Percentiles rank a stretch among this genome's conserved stretches.
phyloP scores from a whole-genome alignment of 2,888 invertebrate genomes.

The Pandemis cinnamomeana region DNA sequence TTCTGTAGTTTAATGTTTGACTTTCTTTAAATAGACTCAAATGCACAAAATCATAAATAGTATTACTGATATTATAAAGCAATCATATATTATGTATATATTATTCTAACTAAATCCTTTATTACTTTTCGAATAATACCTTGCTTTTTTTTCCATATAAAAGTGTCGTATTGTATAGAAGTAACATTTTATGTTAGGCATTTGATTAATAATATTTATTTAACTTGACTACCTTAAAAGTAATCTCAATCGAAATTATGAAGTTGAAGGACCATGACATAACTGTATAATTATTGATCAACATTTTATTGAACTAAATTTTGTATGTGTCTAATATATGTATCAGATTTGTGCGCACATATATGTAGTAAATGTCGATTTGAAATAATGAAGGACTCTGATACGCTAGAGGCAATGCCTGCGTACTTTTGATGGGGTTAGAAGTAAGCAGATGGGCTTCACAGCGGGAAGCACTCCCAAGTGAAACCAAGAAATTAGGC shows the following conservation, averaged over 20 bases:
- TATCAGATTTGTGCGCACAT: constrained; percentile 58
- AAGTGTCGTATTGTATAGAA: constrained; percentile 39
- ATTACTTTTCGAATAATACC: constrained; percentile 22
- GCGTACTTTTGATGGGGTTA: constrained; percentile 35
- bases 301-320: constrained; percentile 76
- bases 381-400: constrained; percentile 32
- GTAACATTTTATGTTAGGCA: constrained; percentile 39
- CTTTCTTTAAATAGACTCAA: constrained; percentile 59
- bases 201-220: constrained; percentile 36
- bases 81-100: constrained; percentile 25
- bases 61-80: constrained; percentile 47
- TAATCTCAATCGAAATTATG: constrained; percentile 68
- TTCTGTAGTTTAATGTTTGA: constrained; percentile 48
- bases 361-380: constrained; percentile 47
- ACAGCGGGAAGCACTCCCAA: constrained; percentile 36
- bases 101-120: constrained; percentile 33
- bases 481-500: constrained; percentile 29
- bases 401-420: constrained; percentile 40
- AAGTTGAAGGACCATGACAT: constrained; percentile 75
- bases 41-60: constrained; percentile 74
- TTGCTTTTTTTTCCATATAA: constrained; percentile 40
- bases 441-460: constrained; percentile 42
- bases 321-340: constrained; percentile 67
- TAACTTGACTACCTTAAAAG: constrained; percentile 43
- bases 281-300: constrained; percentile 74